phyloP scores from a whole-genome alignment of 2,888 invertebrate genomes.

The Choreutis nemorana region DNA sequence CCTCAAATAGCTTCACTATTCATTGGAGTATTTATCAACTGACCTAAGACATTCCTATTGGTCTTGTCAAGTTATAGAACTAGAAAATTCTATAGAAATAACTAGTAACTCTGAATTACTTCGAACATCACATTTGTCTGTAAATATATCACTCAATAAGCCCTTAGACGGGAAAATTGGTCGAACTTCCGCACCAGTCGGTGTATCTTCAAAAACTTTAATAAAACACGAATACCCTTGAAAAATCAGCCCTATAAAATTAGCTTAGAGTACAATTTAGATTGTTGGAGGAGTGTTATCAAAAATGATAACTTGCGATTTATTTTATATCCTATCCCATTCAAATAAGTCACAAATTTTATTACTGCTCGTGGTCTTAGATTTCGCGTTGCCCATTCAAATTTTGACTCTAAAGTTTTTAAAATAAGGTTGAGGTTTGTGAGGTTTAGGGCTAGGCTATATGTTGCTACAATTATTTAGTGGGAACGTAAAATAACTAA shows the following conservation, averaged over 20 bases:
- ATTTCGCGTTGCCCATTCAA: slow-evolving; percentile 7
- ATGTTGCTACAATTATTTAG: slow-evolving; percentile 56
- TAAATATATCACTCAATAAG: slow-evolving; percentile 47
- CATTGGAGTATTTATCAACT: slow-evolving; percentile 11
- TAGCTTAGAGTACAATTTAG: slow-evolving; percentile 17
- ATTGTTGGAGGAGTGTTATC: slow-evolving; percentile 9
- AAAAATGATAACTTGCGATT: slow-evolving; percentile 19
- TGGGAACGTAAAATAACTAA: slow-evolving; percentile 49
- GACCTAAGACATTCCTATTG: too few species aligned
- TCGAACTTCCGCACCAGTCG: slow-evolving; percentile 34
- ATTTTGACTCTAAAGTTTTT: slow-evolving; percentile 14
- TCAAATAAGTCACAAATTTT: slow-evolving; percentile 28
- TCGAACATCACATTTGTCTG: slow-evolving; percentile 38
- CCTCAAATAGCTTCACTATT: too few species aligned
- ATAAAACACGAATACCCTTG: too few species aligned
- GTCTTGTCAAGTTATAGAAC: slow-evolving; percentile 14
- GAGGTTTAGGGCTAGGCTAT: slow-evolving; percentile 2
- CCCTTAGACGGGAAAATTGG: slow-evolving; percentile 44
- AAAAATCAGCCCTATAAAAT: too few species aligned
- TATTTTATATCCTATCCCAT: slow-evolving; percentile 32
- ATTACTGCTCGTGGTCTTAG: slow-evolving; percentile 15
- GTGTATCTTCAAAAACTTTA: slow-evolving; percentile 26
- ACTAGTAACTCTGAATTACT: slow-evolving; percentile 18
- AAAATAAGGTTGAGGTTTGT: slow-evolving; percentile 15
- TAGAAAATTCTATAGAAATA: slow-evolving; percentile 21